Evolutionary conservation across 2,797 vertebrate genomes (phyloP).

Genomic region (Prunella strophiata): DNA sequence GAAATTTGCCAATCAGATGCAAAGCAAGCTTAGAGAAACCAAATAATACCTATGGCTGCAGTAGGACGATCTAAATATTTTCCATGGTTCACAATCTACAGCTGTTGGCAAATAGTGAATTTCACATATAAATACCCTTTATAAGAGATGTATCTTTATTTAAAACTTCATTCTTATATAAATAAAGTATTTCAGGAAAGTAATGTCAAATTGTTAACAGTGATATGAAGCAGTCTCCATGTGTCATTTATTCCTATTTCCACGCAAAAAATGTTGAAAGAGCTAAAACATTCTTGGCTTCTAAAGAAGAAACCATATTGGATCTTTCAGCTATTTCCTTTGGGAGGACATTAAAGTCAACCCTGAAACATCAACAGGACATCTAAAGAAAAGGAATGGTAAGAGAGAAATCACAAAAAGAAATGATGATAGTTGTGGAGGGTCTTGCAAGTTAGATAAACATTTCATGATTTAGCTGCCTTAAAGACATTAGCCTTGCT

Average conservation of each 20-base stretch:
- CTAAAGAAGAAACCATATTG: slow-evolving; percentile 42
- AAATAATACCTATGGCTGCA: not conserved
- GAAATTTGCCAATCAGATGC: slow-evolving; percentile 32
- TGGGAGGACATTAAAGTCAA: slow-evolving; percentile 44
- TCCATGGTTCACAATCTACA: slow-evolving; percentile 5
- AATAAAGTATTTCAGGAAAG: slow-evolving; percentile 45
- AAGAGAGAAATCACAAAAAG: slow-evolving; percentile 3
- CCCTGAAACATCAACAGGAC: slow-evolving; percentile 12
- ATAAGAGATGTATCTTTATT: slow-evolving; percentile 40
- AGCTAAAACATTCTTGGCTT: slow-evolving; percentile 43
- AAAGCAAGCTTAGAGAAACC: not conserved
- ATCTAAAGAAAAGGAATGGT: slow-evolving; percentile 24
- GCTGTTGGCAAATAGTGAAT: slow-evolving; percentile 28
- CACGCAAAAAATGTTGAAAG: slow-evolving; percentile 42
- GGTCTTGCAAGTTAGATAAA: slow-evolving; percentile 41
- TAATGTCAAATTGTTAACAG: slow-evolving; percentile 41
- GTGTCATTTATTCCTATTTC: slow-evolving; percentile 49
- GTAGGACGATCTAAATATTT: not conserved
- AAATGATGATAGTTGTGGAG: not conserved
- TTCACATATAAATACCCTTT: slow-evolving; percentile 17
- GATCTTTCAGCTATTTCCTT: slow-evolving; percentile 56
- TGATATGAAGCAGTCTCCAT: slow-evolving; percentile 62
- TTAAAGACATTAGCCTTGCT: not conserved
- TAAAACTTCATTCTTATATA: slow-evolving; percentile 29
- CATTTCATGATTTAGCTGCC: slow-evolving; percentile 18